These are phyloP conservation scores for Litoditis marina DNA, from an alignment of 2,888 invertebrate genomes.

Conservation along the genomic window DNA sequence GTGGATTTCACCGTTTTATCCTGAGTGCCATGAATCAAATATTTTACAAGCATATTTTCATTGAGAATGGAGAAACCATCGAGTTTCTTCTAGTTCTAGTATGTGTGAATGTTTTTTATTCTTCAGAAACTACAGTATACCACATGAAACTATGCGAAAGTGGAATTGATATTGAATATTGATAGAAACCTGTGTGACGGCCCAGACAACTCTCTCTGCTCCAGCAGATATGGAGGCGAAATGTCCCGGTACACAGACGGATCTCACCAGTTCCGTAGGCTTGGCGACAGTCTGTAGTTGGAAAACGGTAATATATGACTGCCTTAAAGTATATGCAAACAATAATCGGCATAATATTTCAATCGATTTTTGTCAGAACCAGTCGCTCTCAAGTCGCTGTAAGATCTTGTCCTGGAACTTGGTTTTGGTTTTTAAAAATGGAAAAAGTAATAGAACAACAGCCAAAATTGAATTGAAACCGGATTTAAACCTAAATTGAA, in stretches of 20 bases:
- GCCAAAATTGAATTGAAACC: neutral
- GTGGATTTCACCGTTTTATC: neutral
- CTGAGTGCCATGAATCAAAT: neutral
- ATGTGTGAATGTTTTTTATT: neutral
- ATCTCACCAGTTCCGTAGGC: conserved; percentile 6
- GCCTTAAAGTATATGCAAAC: too few relatives aligned
- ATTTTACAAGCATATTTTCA: neutral
- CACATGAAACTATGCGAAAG: too few relatives aligned
- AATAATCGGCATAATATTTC: too few relatives aligned
- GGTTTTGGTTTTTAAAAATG: neutral
- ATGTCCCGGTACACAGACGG: conserved; percentile 24
- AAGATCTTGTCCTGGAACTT: too few relatives aligned
- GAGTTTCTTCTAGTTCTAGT: neutral
- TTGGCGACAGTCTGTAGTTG: neutral
- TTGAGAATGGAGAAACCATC: neutral
- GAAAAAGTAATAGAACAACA: neutral
- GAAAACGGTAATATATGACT: conserved; percentile 1
- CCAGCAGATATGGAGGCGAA: conserved; percentile 31
- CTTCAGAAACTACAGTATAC: neutral
- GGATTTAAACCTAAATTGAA: too few relatives aligned
- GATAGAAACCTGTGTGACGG: conserved; percentile 26
- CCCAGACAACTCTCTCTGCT: conserved; percentile 26
- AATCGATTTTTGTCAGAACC: conserved; percentile 10
- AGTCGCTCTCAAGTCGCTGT: neutral
- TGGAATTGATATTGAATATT: too few relatives aligned